Evolutionary conservation across 35 echinoderm and acorn worm genomes (phyloP).

Genomic region (Ptychodera flava): DNA sequence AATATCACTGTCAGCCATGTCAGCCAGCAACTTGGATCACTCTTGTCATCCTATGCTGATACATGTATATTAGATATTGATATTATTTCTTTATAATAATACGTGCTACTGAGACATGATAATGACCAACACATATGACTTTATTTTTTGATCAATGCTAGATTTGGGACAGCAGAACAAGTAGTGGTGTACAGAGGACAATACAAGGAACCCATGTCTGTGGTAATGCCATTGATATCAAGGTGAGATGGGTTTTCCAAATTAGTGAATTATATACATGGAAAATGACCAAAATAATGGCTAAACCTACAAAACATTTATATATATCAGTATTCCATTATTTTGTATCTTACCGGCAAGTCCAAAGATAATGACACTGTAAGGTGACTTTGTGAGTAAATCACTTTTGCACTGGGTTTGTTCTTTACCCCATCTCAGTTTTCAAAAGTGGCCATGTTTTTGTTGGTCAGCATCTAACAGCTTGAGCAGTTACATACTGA

Average conservation of each 20-base stretch:
- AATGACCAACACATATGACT: too few relatives aligned
- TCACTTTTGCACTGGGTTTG: not conserved
- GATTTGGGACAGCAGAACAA: slow-evolving; percentile 96
- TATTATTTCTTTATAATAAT: too few relatives aligned
- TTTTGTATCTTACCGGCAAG: not conserved
- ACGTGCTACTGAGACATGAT: too few relatives aligned
- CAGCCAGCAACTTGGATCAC: too few relatives aligned
- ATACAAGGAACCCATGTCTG: slow-evolving; percentile 91
- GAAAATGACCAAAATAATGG: not conserved
- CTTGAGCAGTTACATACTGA: too few relatives aligned
- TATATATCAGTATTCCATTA: not conserved
- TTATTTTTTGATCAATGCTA: too few relatives aligned
- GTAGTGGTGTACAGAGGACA: slow-evolving; percentile 76
- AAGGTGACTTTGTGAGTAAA: not conserved
- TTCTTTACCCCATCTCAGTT: not conserved
- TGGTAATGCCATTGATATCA: slow-evolving; percentile 90
- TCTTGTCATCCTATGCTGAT: too few relatives aligned
- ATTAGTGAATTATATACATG: not conserved
- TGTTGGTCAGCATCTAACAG: too few relatives aligned
- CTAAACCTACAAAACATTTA: not conserved
- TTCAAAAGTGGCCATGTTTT: not conserved
- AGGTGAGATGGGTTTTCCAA: slow-evolving; percentile 35
- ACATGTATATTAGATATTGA: too few relatives aligned
- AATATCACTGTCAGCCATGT: too few relatives aligned
- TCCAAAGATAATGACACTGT: not conserved